Conservation (phyloP, 2,888 invertebrate genomes). For the Oscheius sp. region DNA sequence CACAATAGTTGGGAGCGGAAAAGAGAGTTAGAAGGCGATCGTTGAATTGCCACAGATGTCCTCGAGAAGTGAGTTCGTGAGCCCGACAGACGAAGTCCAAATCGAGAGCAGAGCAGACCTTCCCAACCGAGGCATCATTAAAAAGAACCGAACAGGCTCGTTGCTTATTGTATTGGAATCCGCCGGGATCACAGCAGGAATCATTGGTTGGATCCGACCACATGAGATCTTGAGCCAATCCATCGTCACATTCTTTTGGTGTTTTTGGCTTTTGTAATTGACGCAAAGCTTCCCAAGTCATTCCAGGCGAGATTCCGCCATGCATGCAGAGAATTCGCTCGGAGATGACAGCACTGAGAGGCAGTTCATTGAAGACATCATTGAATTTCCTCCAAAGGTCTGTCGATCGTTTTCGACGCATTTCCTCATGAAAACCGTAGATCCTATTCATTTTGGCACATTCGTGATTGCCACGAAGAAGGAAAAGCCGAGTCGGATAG, state of each 20-base stretch:
- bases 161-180: slow-evolving; percentile 3
- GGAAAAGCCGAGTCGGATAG: slow-evolving; percentile 45
- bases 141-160: slow-evolving; percentile 56
- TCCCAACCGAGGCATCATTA: slow-evolving; percentile 45
- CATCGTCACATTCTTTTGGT: slow-evolving; percentile 50
- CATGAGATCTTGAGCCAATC: slow-evolving; percentile 54
- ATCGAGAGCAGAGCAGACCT: slow-evolving; percentile 45
- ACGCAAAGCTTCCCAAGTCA: slow-evolving; percentile 40
- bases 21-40: slow-evolving; percentile 57
- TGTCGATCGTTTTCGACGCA: slow-evolving; percentile 39
- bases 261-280: slow-evolving; percentile 53
- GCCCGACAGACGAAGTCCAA: slow-evolving; percentile 60
- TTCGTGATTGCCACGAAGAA: slow-evolving; percentile 65
- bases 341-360: slow-evolving; percentile 53
- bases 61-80: slow-evolving; percentile 53
- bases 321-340: slow-evolving; percentile 59
- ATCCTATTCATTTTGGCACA: slow-evolving; percentile 47
- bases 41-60: slow-evolving; percentile 51
- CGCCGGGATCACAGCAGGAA: neutral
- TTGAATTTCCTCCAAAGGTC: slow-evolving; percentile 41
- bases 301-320: slow-evolving; percentile 60
- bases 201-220: slow-evolving; percentile 58
- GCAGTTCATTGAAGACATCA: slow-evolving; percentile 54
- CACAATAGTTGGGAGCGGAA: slow-evolving; percentile 65
- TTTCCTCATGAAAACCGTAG: slow-evolving; percentile 56